phyloP scores from a whole-genome alignment of 2,797 vertebrate genomes.

The Dromococcyx pavoninus region DNA sequence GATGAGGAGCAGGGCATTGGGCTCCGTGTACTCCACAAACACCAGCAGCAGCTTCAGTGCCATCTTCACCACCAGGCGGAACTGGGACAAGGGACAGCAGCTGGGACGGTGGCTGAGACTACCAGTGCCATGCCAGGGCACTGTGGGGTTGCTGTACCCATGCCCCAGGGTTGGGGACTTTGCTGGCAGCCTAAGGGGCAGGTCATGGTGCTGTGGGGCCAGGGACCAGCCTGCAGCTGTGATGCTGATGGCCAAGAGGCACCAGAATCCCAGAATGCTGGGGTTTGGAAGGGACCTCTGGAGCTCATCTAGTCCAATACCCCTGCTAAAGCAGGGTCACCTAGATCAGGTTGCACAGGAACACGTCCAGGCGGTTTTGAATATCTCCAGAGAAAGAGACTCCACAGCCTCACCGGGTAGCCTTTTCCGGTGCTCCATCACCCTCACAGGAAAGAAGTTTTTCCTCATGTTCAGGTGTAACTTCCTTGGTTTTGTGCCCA shows the following conservation, averaged over 20 bases:
- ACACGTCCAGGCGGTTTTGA: too few species aligned
- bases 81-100: constrained; percentile 72
- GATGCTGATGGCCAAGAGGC: neutral
- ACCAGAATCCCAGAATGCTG: neutral
- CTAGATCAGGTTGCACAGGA: too few species aligned
- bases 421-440: too few species aligned
- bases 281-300: too few species aligned
- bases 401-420: too few species aligned
- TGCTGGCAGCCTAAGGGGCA: neutral
- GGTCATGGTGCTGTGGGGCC: neutral
- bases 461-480: too few species aligned
- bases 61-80: constrained; percentile 93
- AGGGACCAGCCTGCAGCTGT: neutral
- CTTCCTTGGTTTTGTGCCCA: too few species aligned
- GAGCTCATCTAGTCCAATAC: too few species aligned
- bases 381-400: too few species aligned
- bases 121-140: neutral
- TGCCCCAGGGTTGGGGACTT: neutral
- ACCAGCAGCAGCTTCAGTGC: constrained; percentile 95
- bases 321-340: too few species aligned
- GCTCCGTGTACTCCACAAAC: constrained; percentile 92
- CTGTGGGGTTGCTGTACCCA: neutral
- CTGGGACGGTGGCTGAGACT: neutral
- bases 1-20: constrained; percentile 87
- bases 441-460: too few species aligned